Conservation (phyloP, 2,113 vertebrate species). For the Hydropotes inermis region DNA sequence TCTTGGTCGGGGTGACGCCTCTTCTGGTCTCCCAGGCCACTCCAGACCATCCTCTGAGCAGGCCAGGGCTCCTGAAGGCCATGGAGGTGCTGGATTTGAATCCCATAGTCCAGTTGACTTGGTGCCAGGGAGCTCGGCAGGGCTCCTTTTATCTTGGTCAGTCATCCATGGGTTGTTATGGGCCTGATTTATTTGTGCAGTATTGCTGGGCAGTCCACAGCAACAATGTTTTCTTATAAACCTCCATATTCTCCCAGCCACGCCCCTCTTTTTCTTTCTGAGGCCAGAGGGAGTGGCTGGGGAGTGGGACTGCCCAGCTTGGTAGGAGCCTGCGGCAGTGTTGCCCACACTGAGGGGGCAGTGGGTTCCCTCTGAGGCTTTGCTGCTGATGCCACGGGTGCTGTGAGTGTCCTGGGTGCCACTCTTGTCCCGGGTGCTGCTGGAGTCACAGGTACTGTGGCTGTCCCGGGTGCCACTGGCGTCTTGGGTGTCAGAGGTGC, state of each 20-base stretch:
- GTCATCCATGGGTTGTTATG: slow-evolving; percentile 49
- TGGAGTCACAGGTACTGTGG: slow-evolving; percentile 80
- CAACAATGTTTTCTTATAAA: slow-evolving; percentile 86
- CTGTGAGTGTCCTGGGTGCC: too few relatives aligned
- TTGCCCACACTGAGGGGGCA: slow-evolving; percentile 81
- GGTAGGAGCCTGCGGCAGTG: slow-evolving; percentile 85
- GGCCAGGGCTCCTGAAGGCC: slow-evolving; percentile 92
- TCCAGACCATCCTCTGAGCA: slow-evolving; percentile 80
- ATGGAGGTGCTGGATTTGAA: slow-evolving; percentile 86
- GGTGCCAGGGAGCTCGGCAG: slow-evolving; percentile 82
- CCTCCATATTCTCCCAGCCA: slow-evolving; percentile 85
- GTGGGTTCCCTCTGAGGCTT: too few relatives aligned
- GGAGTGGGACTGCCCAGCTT: slow-evolving; percentile 82
- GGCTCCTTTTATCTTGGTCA: slow-evolving; percentile 77
- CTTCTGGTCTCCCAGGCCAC: neutral
- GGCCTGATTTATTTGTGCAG: too few relatives aligned
- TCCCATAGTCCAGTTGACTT: slow-evolving; percentile 61
- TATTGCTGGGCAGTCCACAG: slow-evolving; percentile 86
- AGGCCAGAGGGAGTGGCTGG: slow-evolving; percentile 85
- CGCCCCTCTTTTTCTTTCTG: slow-evolving; percentile 83
- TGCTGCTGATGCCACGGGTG: too few relatives aligned
- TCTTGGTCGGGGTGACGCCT: too few relatives aligned
- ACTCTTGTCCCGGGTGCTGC: slow-evolving; percentile 23
- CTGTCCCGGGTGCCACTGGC: too few relatives aligned
- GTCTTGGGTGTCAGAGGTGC: too few relatives aligned